Base-by-base conservation (phyloP, 1,140 invertebrate genomes). In the Helicoverpa armigera region DNA sequence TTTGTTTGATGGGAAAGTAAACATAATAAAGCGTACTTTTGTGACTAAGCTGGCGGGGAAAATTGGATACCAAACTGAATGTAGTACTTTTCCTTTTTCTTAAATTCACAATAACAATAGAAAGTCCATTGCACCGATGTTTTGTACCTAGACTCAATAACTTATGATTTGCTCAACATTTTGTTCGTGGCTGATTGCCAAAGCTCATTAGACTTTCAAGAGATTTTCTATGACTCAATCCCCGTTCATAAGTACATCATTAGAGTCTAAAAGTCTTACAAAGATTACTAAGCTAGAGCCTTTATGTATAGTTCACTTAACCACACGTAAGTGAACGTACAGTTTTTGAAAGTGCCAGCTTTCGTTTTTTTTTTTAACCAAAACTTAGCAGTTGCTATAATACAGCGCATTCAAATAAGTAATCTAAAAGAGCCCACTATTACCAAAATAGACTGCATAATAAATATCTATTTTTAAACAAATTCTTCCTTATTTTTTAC, bases 101-200 rank as follows among this genome's bases (percentile, higher is more conserved):
- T 69, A 11, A 51, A 23, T 43, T 51, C n/a, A 50, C 14, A 43
- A 50, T 51, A 43, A 69, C 43, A 69, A 69, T 43, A 69, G 50
- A 16, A 69, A 61, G 58, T 61, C n/a, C 65, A 69, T 69, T 69
- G 65, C 65, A 69, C 65, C 61, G 61, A 43, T 65, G 61, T 43
- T 43, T 12, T 50, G 65, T 69, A 43, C 35, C 35, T 43, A 69
- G 35, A 69, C 65, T 50, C 12, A 69, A 69, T 50, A 69, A 69
- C 4, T 69, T 69, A 69, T 50, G 65, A 43, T 69, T 69, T 69
- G 23, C 7, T 67, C 48, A 67, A 67, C n/a, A 50, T 69, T 50
- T 69, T 51, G 65, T 23, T 50, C 65, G 65, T 69, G 43, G 65
- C 65, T 9, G 5, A n/a, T 18, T 69, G 65, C 65, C 65, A 69